These are phyloP conservation scores for Hypanus sabinus DNA, from an alignment of 2,113 vertebrate species.

Conservation along the genomic window DNA sequence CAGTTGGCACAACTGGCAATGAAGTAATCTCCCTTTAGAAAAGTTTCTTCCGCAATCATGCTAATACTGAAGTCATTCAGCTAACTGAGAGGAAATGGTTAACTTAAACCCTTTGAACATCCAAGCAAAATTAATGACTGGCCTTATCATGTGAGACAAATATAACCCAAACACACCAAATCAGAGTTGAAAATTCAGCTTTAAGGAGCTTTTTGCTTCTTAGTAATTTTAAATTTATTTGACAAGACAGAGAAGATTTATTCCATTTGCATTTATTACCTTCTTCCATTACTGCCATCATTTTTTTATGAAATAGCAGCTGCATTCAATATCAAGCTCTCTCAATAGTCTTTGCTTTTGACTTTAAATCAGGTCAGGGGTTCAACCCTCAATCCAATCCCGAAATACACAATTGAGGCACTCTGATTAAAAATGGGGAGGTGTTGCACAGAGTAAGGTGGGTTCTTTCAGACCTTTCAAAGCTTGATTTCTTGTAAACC, in stretches of 20 bases:
- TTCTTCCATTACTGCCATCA: background rate
- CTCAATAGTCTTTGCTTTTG: background rate
- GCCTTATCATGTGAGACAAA: background rate
- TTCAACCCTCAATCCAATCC: background rate
- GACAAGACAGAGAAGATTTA: background rate
- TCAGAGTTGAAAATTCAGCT: background rate
- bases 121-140: slow-evolving; percentile 5
- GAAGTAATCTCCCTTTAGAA: background rate
- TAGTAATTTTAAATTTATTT: background rate
- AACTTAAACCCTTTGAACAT: background rate
- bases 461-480: background rate
- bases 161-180: background rate
- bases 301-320: background rate
- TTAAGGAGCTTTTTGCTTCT: background rate
- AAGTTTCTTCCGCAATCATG: background rate
- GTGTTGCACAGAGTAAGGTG: background rate
- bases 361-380: background rate
- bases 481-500: background rate
- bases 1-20: background rate
- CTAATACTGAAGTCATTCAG: background rate
- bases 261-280: background rate
- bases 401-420: background rate
- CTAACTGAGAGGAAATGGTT: background rate
- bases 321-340: background rate
- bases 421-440: background rate